Base-by-base conservation (phyloP, 2,797 vertebrate genomes). In the Diplodus sargus region DNA sequence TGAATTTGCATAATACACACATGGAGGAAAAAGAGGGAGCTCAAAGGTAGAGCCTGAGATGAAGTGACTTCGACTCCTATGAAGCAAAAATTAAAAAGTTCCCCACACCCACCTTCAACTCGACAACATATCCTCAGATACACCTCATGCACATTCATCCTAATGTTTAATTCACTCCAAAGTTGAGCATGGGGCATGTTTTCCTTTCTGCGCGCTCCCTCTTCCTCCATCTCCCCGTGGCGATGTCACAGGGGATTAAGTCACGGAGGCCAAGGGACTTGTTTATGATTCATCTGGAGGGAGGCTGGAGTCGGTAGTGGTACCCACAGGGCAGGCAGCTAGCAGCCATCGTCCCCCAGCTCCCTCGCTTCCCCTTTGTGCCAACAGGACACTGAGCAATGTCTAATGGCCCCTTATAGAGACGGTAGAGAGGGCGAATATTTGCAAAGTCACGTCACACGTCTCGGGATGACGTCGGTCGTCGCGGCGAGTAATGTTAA, bases 201-300 rank as follows among this genome's bases (percentile, higher is more conserved):
- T 92, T 88, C 81, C 65, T 87, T 86, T 88, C 54, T 74, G 72
- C 45, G 53, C 5, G 12, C 81, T 87, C 79, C 83, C 78, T 76
- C 66, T 82, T 82, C 80, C 85, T 66, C 81, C 25, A 5, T 78
- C 81, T 85, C 91, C 90, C 90, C 1, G 71, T 90, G 89, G 89
- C 86, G 83, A 90, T 93, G 93, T 94, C 93, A 94, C 84, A 83
- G 90, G 92, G 93, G 91, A 94, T 94, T 90, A 94, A 92, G 87
- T 93, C 93, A 93, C 34, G 0, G 68, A 86, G 85, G 89, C 89
- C 88, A 15, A 81, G 86, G 84, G 89, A 90, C 85, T 88, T 89
- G 92, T 93, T 91, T 92, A 79, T 93, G 93, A 92, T 91, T 92
- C 89, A 91, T 91, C 84, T 87, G 78, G 74, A 87, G 84, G 83